Evolutionary conservation across 2,888 invertebrate genomes (phyloP), one percentile per base, ranked within the genome.

Genomic region (Punctoribates punctum): DNA sequence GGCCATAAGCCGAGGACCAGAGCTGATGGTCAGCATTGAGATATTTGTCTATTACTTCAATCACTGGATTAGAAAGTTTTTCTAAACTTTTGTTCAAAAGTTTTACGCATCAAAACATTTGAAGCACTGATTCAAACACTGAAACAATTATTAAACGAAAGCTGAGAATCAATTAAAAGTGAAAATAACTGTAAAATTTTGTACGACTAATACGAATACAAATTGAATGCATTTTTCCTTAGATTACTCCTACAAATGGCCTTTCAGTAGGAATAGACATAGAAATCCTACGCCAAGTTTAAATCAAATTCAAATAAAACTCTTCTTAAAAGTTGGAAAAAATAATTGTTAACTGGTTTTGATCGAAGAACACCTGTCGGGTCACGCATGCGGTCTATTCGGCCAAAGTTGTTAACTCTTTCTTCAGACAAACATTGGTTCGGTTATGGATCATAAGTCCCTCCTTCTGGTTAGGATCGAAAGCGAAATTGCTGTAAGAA

Each of bases 371-470:
- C 70, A 70, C 70, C 70, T 70, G 70, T 70, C 70, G 23, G 38
- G 38, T 70, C 70, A 70, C 70, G 70, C 70, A 70, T 70, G 70
- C 70, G 70, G 70, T 62, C 57, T 57, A 11, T 57, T 57, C 57
- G 20, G 13, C 57, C 6, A 6, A 57, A 25, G 23, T 23, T 25
- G 57, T 57, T 57, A 57, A 57, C 57, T 57, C 57, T 57, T 57
- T 57, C 57, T 25, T 13, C 13, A 57, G 20, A 57, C 57, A 57
- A 23, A 23, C 20, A 57, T 57, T 57, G 57, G 57, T 57, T 57
- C 57, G 57, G 57, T 25, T 23, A 2, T 23, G 13, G 57, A 13
- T 11, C 20, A 57, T 1, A 57, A 57, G 25, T 57, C 57, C 57
- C 57, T 57, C 57, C 57, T 57, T 23, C 20, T 51, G 20, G 51